A percentile compares a stretch with the other conserved stretches of the same genome.
Conservation (phyloP, 1,140 invertebrate genomes). For the Brachionus rotundiformis region DNA sequence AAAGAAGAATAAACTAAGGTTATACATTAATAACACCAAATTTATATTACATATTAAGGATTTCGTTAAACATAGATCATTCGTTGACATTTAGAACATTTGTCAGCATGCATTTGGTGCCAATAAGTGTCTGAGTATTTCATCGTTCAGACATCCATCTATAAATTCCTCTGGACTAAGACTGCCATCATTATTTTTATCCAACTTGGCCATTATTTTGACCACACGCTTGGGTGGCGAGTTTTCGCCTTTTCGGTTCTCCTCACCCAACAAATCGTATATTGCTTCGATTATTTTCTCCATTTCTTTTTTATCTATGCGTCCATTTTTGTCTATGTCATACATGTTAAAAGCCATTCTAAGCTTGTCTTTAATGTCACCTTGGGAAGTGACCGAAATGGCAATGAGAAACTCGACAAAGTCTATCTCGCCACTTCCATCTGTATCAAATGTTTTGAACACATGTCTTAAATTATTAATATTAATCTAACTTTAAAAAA, state of each 20-base stretch:
- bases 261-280: conserved; percentile 52
- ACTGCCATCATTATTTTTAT: conserved; percentile 38
- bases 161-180: conserved; percentile 52
- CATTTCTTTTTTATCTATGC: conserved; percentile 52
- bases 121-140: conserved; percentile 41
- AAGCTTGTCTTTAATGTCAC: conserved; percentile 49
- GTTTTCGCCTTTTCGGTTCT: conserved; percentile 52
- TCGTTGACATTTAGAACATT: not conserved
- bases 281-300: conserved; percentile 52
- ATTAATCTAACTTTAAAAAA: not conserved
- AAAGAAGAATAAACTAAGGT: not conserved
- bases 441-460: conserved; percentile 52
- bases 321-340: conserved; percentile 52
- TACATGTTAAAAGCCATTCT: conserved; percentile 52
- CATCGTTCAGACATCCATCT: conserved; percentile 52
- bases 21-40: not conserved
- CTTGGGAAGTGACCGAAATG: conserved; percentile 49
- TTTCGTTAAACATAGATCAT: not conserved
- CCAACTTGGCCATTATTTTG: conserved; percentile 51
- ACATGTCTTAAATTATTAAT: conserved; percentile 33
- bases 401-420: conserved; percentile 52
- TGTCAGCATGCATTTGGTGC: conserved; percentile 50
- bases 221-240: conserved; percentile 30
- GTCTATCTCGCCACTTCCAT: conserved; percentile 49
- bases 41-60: not conserved